A percentile compares a stretch with the other conserved stretches of the same genome.
Conservation (phyloP, 23 tunicate species). For the Trididemnum miniatum region DNA sequence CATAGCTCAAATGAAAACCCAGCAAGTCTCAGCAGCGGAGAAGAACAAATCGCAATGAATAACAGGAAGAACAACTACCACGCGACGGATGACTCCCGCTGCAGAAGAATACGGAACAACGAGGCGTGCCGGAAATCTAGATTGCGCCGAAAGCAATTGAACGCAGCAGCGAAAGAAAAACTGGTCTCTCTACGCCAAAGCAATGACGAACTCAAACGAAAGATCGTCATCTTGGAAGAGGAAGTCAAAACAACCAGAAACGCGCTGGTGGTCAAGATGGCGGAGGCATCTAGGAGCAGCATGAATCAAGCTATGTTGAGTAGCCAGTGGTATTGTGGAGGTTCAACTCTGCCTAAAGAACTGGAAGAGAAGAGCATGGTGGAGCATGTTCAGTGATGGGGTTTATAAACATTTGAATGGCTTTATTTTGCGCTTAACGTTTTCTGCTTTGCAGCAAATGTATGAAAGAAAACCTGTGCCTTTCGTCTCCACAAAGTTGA, state of each 20-base stretch:
- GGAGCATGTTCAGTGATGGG: neutral
- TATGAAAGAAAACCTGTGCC: too few relatives aligned
- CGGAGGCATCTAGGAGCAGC: too few relatives aligned
- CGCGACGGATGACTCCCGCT: neutral
- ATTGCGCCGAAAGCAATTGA: neutral
- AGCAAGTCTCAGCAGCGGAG: neutral
- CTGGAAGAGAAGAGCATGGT: neutral
- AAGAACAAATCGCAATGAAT: neutral
- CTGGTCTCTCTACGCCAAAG: neutral
- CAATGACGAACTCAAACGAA: neutral
- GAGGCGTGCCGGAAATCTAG: conserved; percentile 27
- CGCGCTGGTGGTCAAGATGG: neutral
- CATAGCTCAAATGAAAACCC: neutral
- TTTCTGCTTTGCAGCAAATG: neutral
- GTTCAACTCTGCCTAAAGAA: neutral
- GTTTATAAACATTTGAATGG: neutral
- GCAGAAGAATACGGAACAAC: conserved; percentile 6
- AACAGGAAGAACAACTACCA: neutral
- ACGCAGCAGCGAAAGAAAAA: conserved; percentile 8
- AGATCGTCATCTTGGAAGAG: conserved; percentile 5
- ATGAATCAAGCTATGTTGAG: too few relatives aligned
- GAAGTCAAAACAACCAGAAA: neutral
- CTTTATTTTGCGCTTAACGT: neutral
- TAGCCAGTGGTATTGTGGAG: too few relatives aligned
- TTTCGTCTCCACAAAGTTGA: too few relatives aligned